Base-by-base conservation (phyloP, 2,113 vertebrate genomes). In the Ovibos moschatus region DNA sequence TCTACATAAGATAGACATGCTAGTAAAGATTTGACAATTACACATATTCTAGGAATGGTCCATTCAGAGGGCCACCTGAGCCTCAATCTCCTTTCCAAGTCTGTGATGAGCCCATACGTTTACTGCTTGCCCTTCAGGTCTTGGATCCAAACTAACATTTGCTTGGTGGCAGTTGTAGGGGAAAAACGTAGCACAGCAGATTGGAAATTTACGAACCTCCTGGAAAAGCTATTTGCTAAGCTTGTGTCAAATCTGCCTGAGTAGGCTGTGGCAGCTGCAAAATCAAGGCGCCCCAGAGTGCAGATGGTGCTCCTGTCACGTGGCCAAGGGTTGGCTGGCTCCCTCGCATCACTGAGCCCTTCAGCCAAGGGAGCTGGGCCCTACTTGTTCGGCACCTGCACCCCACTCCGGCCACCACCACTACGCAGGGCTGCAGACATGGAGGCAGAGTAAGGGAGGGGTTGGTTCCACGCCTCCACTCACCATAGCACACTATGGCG, bases 161-260 rank as follows among this genome's bases (percentile, higher is more conserved):
- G 82, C 87, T 74, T 51, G 91, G 92, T 95, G 90, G 90, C 90
- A 83, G 28, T 83, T 88, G 58, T 43, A 50, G 30, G 79, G 74
- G 60, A 57, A 12, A 91, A 97, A 95, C 1, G 40, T 81, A 94
- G 94, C 93, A 36, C 51, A 89, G 97, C 96, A 97, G 95, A 96
- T 96, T 96, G 97, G 89, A 97, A 97, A 97, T 97, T 88, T 94
- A 90, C 3, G 27, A 97, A 96, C 78, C 97, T 98, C 95, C 96
- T 95, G 92, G 95, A 97, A 97, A 93, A 95, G 95, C 95, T 97
- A 47, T 95, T 96, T 91, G 93, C 91, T 97, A 93, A 98, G 95
- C 98, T 90, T 58, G 51, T 96, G 93, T 97, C 97, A 91, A 93
- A 94, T 84, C 47, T 86, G 97, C 93, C 93, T 43, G 83, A 87